Percentiles rank a stretch among this genome's conserved stretches.
These are phyloP conservation scores for Dasypolia templi DNA, from an alignment of 2,888 invertebrate species.

Conservation along the genomic window DNA sequence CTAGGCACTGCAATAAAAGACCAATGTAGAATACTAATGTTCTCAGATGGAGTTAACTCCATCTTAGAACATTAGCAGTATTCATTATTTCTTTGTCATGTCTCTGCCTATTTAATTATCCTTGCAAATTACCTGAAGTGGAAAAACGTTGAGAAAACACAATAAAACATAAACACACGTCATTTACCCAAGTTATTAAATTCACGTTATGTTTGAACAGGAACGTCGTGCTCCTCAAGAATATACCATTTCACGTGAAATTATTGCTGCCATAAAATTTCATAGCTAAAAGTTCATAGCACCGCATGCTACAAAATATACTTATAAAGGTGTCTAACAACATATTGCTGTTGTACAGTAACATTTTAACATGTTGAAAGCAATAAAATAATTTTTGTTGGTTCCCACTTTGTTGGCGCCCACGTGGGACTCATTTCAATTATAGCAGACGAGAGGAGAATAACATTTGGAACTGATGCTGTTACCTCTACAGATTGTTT, in stretches of 20 bases:
- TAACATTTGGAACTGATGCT: constrained; percentile 39
- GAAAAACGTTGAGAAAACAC: constrained; percentile 41
- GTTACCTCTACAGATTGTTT: constrained; percentile 40
- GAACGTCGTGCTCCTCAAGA: constrained; percentile 42
- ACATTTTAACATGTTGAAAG: constrained; percentile 51
- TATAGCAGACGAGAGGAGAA: constrained; percentile 49
- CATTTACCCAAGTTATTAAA: constrained; percentile 59
- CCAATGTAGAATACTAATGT: constrained; percentile 23
- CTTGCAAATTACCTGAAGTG: constrained; percentile 43
- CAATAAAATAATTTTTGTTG: constrained; percentile 62
- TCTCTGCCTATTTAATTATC: constrained; percentile 49
- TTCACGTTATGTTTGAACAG: constrained; percentile 43
- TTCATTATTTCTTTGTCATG: constrained; percentile 45
- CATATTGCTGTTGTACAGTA: constrained; percentile 15
- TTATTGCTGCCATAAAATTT: constrained; percentile 64
- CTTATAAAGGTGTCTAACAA: constrained; percentile 35
- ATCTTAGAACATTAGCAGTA: constrained; percentile 22
- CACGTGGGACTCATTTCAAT: constrained; percentile 69
- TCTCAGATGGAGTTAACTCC: no score
- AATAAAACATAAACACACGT: constrained; percentile 60
- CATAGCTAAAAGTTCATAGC: constrained; percentile 34
- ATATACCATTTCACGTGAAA: constrained; percentile 45
- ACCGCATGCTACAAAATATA: constrained; percentile 42
- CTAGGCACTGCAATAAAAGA: constrained; percentile 11
- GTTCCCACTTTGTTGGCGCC: constrained; percentile 68